These are phyloP conservation scores for Poecilobothrus nobilitatus DNA, from an alignment of 2,888 invertebrate genomes.

Conservation along the genomic window DNA sequence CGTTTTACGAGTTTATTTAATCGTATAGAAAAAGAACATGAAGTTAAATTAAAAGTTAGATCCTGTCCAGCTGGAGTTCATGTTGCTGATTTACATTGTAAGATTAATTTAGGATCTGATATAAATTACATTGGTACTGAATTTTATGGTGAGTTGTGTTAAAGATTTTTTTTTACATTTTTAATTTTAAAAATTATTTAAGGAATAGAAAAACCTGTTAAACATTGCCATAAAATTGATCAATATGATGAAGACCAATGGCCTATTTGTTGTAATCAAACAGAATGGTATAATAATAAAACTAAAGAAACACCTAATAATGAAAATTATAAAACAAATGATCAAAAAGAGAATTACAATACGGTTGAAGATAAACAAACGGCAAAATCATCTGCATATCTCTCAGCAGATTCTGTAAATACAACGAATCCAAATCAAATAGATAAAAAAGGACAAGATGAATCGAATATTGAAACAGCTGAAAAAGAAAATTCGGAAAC, in stretches of 20 bases:
- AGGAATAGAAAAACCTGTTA: not conserved
- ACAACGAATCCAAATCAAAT: not conserved
- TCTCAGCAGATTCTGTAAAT: not conserved
- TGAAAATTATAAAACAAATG: not conserved
- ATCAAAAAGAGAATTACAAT: not conserved
- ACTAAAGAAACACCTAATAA: not conserved
- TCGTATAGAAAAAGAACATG: conserved; percentile 14
- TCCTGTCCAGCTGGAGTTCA: conserved; percentile 17
- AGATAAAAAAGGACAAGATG: not conserved
- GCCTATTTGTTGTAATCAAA: not conserved
- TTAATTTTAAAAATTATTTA: not conserved
- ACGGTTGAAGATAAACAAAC: conserved; percentile 5
- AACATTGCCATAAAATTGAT: not conserved
- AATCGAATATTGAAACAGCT: not conserved
- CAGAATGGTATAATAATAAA: not conserved
- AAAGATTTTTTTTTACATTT: not conserved
- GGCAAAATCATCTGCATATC: not conserved
- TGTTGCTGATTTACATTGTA: conserved; percentile 17
- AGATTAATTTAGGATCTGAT: conserved; percentile 42
- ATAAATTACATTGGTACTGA: conserved; percentile 47
- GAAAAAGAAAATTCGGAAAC: not conserved
- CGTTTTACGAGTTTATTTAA: conserved; percentile 17
- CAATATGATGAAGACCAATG: not conserved
- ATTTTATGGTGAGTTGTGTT: conserved; percentile 40
- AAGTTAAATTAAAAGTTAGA: conserved; percentile 14